Evolutionary conservation across 2,888 invertebrate species (phyloP).

Genomic region (Allolobophora icterica): DNA sequence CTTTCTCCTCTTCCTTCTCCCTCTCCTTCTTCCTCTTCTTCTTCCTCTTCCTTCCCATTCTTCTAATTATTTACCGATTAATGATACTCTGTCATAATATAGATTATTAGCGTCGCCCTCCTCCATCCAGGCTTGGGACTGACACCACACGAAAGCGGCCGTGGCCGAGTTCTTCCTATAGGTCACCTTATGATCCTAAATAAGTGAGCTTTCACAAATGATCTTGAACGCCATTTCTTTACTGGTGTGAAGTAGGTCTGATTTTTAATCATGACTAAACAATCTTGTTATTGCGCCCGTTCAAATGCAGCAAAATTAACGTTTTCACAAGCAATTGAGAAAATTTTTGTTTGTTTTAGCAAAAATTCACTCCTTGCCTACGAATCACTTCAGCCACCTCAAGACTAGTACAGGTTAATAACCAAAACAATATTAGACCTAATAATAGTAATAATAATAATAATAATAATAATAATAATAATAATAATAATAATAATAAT

Average conservation of each 20-base stretch:
- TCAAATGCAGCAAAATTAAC: neutral
- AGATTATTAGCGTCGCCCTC: too few relatives aligned
- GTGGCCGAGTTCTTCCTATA: too few relatives aligned
- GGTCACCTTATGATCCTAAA: neutral
- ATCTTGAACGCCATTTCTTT: neutral
- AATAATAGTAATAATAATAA: neutral
- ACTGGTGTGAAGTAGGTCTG: neutral
- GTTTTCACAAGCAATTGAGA: neutral
- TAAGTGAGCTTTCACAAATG: neutral
- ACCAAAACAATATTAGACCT: neutral
- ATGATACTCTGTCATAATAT: too few relatives aligned
- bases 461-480: conserved; percentile 25
- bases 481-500: conserved; percentile 12
- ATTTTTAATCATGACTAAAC: neutral
- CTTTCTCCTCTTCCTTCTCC: too few relatives aligned
- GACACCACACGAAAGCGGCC: too few relatives aligned
- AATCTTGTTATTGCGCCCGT: too few relatives aligned
- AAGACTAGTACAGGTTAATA: conserved; percentile 23
- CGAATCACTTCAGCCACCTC: conserved; percentile 22
- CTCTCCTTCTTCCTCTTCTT: too few relatives aligned
- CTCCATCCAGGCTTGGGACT: too few relatives aligned
- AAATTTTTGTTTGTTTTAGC: neutral
- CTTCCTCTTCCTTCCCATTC: too few relatives aligned
- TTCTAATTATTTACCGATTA: too few relatives aligned
- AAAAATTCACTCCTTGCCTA: conserved; percentile 14